phyloP scores from a whole-genome alignment of 1,140 invertebrate genomes.

The Rhagoletis zephyria region DNA sequence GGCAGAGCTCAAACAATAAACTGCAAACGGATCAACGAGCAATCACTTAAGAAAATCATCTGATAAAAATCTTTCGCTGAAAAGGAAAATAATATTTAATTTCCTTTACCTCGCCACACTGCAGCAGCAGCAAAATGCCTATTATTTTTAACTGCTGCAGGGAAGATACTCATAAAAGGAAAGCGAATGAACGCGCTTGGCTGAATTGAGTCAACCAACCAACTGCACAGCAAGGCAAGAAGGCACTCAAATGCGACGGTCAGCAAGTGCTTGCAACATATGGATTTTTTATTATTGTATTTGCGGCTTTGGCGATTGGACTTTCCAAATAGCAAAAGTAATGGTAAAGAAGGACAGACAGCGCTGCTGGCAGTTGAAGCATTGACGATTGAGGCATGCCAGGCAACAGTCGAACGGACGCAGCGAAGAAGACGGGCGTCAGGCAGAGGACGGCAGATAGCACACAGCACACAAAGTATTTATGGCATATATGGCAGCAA shows the following conservation, averaged over 20 bases:
- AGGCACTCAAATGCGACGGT: background rate
- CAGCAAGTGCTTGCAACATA: constrained; percentile 37
- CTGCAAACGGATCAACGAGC: constrained; percentile 44
- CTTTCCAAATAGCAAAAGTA: background rate
- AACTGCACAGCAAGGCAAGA: background rate
- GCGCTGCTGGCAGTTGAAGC: background rate
- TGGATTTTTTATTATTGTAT: constrained; percentile 25
- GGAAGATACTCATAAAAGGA: background rate
- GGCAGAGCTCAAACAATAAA: constrained; percentile 3
- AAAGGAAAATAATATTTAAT: constrained; percentile 37
- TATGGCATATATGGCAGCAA: constrained; percentile 38
- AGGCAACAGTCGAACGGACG: background rate
- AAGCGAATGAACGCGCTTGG: background rate
- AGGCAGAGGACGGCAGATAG: background rate
- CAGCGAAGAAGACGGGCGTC: background rate
- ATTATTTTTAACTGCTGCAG: background rate
- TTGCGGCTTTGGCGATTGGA: background rate
- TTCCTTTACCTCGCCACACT: background rate
- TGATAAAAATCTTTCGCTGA: constrained; percentile 49
- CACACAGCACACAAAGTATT: background rate
- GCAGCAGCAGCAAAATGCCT: background rate
- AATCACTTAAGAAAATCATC: constrained; percentile 52
- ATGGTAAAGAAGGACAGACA: background rate
- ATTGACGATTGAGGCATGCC: constrained; percentile 40
- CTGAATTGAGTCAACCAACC: background rate